Base-by-base conservation (phyloP, 1,140 invertebrate genomes). In the Ctenoplectra terminalis region DNA sequence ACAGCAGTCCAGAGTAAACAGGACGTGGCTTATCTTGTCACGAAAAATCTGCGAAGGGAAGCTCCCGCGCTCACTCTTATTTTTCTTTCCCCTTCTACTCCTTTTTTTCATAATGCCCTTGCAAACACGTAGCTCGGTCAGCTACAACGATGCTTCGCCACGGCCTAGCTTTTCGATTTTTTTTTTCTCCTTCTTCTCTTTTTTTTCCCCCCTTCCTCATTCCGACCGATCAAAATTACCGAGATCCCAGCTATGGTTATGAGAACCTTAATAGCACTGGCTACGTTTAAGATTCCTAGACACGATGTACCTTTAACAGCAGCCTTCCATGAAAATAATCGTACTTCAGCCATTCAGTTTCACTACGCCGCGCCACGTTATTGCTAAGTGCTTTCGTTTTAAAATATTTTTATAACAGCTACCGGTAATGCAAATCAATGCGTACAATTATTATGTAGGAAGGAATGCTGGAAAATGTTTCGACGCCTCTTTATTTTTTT, bases 21-120 rank as follows among this genome's bases (percentile, higher is more conserved):
- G 92, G 90, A 94, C 92, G 92, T 94, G 92, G 92, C 92, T 93
- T 94, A 94, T 94, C 93, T 93, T 91, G 91, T 93, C 90, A 92
- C 92, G 92, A 92, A 93, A 92, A 93, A 93, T 93, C 92, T 92
- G 92, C 90, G 82, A 79, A 88, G 89, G 87, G 89, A 89, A 90
- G 86, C 84, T 85, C 69, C 85, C 79, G 81, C 48, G 88, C 85
- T 87, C 90, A 85, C 89, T 87, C 84, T 89, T 87, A 84, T 90
- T 88, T 90, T 78, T 81, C 81, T 64, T 75, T 52, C 69, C 34
- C 76, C 34, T 56, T 50, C 37, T 29, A 13, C 74, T 80, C 70
- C 40, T 46, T 74, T 83, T 81, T 78, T 87, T 80, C 87, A 87
- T 87, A 84, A 87, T 87, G 37, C 64, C 60, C 50, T 11, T 23